These are phyloP conservation scores for Eurois occulta DNA, from an alignment of 2,888 invertebrate genomes.

Conservation along the genomic window DNA sequence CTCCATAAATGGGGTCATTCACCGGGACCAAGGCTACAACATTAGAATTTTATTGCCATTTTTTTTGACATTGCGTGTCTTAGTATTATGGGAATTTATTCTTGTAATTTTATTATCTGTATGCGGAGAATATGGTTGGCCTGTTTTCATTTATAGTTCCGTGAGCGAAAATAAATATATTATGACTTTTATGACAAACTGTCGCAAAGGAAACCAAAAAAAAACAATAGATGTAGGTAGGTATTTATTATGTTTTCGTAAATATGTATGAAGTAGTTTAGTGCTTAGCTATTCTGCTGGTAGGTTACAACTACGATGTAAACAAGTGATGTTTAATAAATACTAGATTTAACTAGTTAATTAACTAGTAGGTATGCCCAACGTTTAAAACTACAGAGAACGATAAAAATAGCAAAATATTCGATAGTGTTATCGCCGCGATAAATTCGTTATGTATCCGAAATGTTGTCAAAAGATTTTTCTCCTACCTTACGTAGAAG, in stretches of 20 bases:
- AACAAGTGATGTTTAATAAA: not conserved
- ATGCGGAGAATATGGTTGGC: not conserved
- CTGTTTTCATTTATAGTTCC: not conserved
- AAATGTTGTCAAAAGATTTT: conserved; percentile 44
- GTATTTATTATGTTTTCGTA: not conserved
- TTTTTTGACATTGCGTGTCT: conserved; percentile 42
- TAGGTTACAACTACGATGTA: not conserved
- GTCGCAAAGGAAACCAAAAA: not conserved
- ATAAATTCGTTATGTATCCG: conserved; percentile 20
- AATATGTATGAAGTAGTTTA: not conserved
- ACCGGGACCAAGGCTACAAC: conserved; percentile 67
- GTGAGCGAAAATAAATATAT: no score
- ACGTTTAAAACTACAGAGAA: conserved; percentile 30
- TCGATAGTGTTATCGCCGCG: conserved; percentile 50
- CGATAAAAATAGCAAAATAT: conserved; percentile 58
- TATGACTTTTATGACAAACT: no score
- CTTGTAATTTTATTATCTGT: not conserved
- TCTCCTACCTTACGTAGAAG: conserved; percentile 20
- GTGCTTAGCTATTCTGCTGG: not conserved
- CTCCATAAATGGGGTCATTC: conserved; percentile 70
- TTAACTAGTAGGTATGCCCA: conserved; percentile 23
- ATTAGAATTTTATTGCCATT: conserved; percentile 56
- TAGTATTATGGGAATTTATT: conserved; percentile 5
- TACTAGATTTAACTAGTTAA: conserved; percentile 36
- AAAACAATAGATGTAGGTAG: conserved; percentile 6